Evolutionary conservation across 2,797 vertebrate species (phyloP).

Genomic region (Trichosurus vulpecula): DNA sequence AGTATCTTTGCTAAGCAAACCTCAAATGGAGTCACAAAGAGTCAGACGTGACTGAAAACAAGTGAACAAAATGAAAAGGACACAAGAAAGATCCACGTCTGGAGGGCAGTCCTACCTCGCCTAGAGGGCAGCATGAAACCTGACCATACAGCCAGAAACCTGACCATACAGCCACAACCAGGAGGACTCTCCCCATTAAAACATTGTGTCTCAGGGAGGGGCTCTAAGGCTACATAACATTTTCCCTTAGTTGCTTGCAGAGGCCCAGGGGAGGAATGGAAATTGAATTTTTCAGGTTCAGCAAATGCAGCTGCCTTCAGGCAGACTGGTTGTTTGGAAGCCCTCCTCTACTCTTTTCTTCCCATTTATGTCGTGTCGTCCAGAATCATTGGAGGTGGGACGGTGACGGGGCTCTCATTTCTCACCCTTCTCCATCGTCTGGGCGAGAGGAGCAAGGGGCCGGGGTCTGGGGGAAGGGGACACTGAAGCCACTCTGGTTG

Average conservation of each 20-base stretch:
- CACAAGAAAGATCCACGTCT: not conserved
- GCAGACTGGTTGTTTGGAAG: not conserved
- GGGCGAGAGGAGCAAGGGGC: too few relatives aligned
- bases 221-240: not conserved
- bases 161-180: not conserved
- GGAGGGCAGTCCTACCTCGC: not conserved
- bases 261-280: not conserved
- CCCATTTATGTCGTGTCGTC: too few relatives aligned
- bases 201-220: not conserved
- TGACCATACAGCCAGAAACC: not conserved
- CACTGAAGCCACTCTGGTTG: too few relatives aligned
- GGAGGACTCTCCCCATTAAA: not conserved
- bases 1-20: too few relatives aligned
- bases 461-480: too few relatives aligned
- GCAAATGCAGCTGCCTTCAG: not conserved
- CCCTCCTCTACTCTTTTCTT: too few relatives aligned
- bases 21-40: not conserved
- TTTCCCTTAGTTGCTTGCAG: not conserved
- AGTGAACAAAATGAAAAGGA: not conserved
- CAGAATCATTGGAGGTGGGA: too few relatives aligned
- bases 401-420: too few relatives aligned
- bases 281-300: not conserved
- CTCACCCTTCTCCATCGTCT: too few relatives aligned
- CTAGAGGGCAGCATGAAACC: not conserved
- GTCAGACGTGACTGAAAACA: not conserved